These are phyloP conservation scores for Andrena trimmerana DNA, from an alignment of 2,888 invertebrate species.

Conservation along the genomic window DNA sequence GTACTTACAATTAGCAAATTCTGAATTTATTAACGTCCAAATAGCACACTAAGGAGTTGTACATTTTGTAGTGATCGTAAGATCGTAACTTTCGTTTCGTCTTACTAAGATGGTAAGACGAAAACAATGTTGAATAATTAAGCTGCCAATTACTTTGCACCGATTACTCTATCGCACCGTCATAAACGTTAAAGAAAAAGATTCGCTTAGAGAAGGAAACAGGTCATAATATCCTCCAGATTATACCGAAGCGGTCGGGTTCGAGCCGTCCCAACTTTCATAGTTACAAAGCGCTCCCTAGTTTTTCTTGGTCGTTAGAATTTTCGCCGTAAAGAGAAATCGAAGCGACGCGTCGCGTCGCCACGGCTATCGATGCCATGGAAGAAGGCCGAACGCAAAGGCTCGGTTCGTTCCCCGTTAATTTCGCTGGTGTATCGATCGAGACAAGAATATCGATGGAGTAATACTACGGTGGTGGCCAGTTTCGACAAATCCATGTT, in stretches of 20 bases:
- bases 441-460: slow-evolving; percentile 46
- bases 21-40: no score
- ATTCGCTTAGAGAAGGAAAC: no score
- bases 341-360: background rate
- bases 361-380: background rate
- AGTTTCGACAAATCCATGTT: slow-evolving; percentile 58
- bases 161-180: no score
- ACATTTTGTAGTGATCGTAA: no score
- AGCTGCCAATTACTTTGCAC: no score
- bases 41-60: no score
- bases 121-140: no score
- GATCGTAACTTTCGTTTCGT: no score
- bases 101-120: no score
- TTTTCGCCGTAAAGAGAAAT: slow-evolving; percentile 22
- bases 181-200: no score
- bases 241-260: background rate
- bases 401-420: slow-evolving; percentile 26
- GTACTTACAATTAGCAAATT: no score
- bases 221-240: no score
- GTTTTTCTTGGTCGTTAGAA: background rate
- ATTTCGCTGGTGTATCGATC: slow-evolving; percentile 32
- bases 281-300: background rate
- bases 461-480: slow-evolving; percentile 41
- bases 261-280: background rate
- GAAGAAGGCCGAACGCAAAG: slow-evolving; percentile 7